phyloP scores from a whole-genome alignment of 2,797 vertebrate genomes.

The Ctenopoma multispine region DNA sequence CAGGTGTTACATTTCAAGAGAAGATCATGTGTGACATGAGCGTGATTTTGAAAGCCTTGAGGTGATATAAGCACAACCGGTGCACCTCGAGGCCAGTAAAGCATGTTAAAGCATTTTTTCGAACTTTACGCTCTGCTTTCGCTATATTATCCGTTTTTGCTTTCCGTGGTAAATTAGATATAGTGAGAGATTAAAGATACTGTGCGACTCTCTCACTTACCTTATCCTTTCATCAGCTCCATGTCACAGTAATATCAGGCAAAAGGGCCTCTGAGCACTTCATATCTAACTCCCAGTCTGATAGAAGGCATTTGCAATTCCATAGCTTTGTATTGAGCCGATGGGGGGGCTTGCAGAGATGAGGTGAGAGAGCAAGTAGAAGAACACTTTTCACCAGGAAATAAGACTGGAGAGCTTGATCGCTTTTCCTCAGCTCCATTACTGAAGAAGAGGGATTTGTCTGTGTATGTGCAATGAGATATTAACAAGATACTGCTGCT shows the following conservation, averaged over 20 bases:
- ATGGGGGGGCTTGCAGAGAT: constrained; percentile 14
- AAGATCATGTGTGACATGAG: constrained; percentile 52
- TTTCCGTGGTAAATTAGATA: constrained; percentile 58
- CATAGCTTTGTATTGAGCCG: constrained; percentile 31
- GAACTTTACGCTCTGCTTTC: constrained; percentile 22
- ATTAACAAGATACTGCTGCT: constrained; percentile 43
- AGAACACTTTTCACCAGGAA: constrained; percentile 38
- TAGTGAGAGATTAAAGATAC: constrained; percentile 65
- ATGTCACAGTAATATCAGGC: constrained; percentile 58
- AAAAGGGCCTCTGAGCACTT: constrained; percentile 47
- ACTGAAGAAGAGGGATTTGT: constrained; percentile 52
- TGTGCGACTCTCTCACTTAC: constrained; percentile 34
- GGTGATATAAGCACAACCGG: constrained; percentile 23
- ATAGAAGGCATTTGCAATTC: constrained; percentile 70
- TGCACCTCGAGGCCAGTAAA: constrained; percentile 4
- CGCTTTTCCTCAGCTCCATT: constrained; percentile 35
- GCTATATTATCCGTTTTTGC: constrained; percentile 27
- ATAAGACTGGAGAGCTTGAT: constrained; percentile 49
- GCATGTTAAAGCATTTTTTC: constrained; percentile 11
- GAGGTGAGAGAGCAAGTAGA: constrained; percentile 35
- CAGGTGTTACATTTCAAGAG: constrained; percentile 55
- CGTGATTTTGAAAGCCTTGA: constrained; percentile 34
- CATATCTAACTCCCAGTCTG: constrained; percentile 54
- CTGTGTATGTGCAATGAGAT: constrained; percentile 36
- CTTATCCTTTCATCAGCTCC: constrained; percentile 74